Conservation (phyloP, 2,888 invertebrate genomes). For the Cloeon dipterum region DNA sequence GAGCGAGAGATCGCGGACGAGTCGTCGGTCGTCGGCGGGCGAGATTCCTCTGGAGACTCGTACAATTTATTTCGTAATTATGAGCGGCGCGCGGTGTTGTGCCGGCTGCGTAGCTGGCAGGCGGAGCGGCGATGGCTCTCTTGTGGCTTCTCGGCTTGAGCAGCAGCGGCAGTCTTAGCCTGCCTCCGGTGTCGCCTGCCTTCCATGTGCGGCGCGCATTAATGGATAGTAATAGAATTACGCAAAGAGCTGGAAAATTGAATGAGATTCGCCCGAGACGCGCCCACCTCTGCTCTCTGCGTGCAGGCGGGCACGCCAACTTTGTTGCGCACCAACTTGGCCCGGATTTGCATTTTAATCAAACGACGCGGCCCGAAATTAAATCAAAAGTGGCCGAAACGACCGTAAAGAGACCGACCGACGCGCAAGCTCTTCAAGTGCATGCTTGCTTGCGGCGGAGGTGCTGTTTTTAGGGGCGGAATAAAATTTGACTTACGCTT, state of each 20-base stretch:
- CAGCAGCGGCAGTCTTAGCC: too few relatives aligned
- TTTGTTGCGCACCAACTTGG: too few relatives aligned
- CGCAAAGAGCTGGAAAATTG: constrained; percentile 5
- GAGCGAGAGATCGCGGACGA: neutral
- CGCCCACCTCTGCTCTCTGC: neutral
- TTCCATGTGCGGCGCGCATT: constrained; percentile 5
- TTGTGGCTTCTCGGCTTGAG: too few relatives aligned
- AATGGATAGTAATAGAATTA: constrained; percentile 11
- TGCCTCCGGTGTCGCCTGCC: neutral
- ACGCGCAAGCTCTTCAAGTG: too few relatives aligned
- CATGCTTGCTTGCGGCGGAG: too few relatives aligned
- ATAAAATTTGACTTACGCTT: too few relatives aligned
- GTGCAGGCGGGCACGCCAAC: too few relatives aligned
- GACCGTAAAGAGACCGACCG: too few relatives aligned
- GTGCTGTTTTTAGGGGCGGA: too few relatives aligned
- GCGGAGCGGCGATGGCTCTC: constrained; percentile 1
- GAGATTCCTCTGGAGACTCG: constrained; percentile 2
- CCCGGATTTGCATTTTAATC: neutral
- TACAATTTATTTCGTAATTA: constrained; percentile 5
- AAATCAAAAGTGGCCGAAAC: too few relatives aligned
- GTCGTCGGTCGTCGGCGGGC: neutral
- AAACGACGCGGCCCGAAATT: too few relatives aligned
- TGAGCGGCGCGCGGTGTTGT: too few relatives aligned
- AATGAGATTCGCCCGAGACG: constrained; percentile 4
- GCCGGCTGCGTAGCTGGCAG: constrained; percentile 1